Conservation (phyloP, 2,797 vertebrate species). For the Falco berigora region DNA sequence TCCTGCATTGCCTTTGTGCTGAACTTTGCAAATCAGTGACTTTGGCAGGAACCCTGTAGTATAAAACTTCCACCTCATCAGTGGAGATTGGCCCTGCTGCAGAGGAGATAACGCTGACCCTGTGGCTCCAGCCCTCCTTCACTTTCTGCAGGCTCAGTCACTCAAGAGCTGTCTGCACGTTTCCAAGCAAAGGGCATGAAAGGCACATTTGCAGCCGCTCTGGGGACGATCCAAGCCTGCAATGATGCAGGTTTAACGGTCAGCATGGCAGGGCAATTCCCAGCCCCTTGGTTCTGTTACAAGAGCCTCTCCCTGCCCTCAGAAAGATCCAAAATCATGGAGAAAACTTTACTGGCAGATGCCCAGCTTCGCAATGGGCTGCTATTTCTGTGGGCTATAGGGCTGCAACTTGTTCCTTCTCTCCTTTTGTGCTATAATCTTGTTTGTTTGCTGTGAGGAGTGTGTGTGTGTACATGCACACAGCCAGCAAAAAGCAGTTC, state of each 20-base stretch:
- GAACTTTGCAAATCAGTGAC: neutral
- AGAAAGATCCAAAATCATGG: neutral
- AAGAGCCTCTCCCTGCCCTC: neutral
- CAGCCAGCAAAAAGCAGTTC: neutral
- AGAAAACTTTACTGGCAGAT: neutral
- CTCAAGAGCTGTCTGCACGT: neutral
- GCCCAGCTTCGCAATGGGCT: neutral
- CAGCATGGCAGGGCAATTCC: neutral
- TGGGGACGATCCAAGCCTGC: neutral
- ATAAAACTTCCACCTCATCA: neutral
- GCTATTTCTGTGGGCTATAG: neutral
- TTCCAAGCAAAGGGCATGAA: neutral
- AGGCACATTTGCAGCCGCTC: neutral
- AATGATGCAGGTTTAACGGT: neutral
- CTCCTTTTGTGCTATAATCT: neutral
- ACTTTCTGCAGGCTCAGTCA: neutral
- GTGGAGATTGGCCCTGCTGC: neutral
- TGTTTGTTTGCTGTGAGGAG: neutral
- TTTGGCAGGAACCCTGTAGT: neutral
- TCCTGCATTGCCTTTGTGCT: neutral
- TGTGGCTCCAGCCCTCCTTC: neutral
- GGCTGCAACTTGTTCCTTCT: neutral
- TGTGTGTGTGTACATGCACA: neutral
- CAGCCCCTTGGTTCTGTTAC: neutral
- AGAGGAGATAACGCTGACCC: neutral